phyloP scores from a whole-genome alignment of 2,797 vertebrate genomes.

The Cheirogaleus major region DNA sequence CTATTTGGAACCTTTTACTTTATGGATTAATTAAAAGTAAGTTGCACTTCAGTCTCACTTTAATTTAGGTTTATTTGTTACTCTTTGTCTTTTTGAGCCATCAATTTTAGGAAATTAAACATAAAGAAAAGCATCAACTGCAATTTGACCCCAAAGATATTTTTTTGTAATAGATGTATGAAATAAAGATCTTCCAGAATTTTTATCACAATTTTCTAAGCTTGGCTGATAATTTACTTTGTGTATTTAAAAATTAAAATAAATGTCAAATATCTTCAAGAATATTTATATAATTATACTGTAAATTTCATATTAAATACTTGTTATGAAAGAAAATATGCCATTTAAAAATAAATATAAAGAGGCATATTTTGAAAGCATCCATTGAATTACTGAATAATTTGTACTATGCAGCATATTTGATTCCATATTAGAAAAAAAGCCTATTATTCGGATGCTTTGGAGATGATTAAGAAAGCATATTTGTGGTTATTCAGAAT shows the following conservation, averaged over 20 bases:
- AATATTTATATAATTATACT: not conserved
- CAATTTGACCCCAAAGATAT: not conserved
- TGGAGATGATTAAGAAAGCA: not conserved
- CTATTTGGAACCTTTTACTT: not conserved
- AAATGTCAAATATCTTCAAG: not conserved
- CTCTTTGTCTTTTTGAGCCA: not conserved
- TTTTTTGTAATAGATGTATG: not conserved
- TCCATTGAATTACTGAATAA: not conserved
- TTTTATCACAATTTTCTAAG: not conserved
- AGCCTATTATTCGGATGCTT: not conserved
- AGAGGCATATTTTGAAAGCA: constrained; percentile 41
- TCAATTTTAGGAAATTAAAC: constrained; percentile 29
- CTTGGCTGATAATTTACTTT: not conserved
- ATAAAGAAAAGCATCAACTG: not conserved
- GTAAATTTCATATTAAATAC: constrained; percentile 24
- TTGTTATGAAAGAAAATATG: not conserved
- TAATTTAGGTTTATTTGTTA: not conserved
- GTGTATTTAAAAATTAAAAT: constrained; percentile 42
- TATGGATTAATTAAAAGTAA: constrained; percentile 41
- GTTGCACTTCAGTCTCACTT: not conserved
- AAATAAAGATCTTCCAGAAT: not conserved
- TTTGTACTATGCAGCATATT: not conserved
- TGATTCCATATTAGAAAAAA: not conserved
- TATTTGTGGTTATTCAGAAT: not conserved
- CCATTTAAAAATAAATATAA: not conserved